phyloP scores from a whole-genome alignment of 2,797 vertebrate species.

The Typhlichthys subterraneus region DNA sequence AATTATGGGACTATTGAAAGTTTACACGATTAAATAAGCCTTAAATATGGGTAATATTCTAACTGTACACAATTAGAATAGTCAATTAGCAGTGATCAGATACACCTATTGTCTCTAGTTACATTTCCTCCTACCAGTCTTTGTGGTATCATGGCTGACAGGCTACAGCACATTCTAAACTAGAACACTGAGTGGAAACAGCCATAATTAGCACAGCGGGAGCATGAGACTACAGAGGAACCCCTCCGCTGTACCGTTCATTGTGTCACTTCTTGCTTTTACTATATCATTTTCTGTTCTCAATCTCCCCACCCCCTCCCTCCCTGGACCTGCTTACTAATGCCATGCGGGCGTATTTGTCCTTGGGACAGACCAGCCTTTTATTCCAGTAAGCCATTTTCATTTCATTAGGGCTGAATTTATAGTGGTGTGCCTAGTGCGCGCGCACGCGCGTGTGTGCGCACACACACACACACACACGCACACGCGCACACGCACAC shows the following conservation, averaged over 20 bases:
- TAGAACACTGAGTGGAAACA: too few species aligned
- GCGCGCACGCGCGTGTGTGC: too few species aligned
- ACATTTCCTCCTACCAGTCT: too few species aligned
- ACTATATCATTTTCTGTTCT: conserved; percentile 1
- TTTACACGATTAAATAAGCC: too few species aligned
- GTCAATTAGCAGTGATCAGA: too few species aligned
- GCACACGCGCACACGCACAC: conserved; percentile 14
- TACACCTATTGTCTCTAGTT: too few species aligned
- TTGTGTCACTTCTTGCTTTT: background rate
- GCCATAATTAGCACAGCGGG: too few species aligned
- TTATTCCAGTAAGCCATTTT: conserved; percentile 75
- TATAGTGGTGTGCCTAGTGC: conserved; percentile 41
- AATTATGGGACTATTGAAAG: too few species aligned
- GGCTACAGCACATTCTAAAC: too few species aligned
- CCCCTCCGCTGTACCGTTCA: background rate
- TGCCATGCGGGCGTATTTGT: conserved; percentile 57
- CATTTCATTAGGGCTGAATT: conserved; percentile 71
- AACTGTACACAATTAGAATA: too few species aligned
- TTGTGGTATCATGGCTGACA: too few species aligned
- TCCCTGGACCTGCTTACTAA: conserved; percentile 52
- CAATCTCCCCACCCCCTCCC: background rate
- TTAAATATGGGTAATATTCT: too few species aligned
- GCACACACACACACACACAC: conserved; percentile 6
- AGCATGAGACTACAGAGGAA: background rate
- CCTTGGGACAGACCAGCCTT: conserved; percentile 72